Base-by-base conservation (phyloP, 2,888 invertebrate species). In the Octonoba sinensis region DNA sequence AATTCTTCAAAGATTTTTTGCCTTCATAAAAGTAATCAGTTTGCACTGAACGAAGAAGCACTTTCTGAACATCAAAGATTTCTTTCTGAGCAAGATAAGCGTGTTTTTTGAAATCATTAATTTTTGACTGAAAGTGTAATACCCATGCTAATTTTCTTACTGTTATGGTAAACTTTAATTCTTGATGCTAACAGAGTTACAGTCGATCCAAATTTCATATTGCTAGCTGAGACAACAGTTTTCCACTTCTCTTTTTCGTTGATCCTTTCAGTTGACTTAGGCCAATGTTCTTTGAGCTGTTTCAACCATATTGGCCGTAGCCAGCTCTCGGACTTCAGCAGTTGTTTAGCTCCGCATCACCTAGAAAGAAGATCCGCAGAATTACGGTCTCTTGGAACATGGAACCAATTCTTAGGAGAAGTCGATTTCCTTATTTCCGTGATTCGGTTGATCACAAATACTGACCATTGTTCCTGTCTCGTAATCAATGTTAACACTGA, bases 381-480 rank as follows among this genome's bases (percentile, higher is more conserved):
- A 46, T 65, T 65, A 13, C 20, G 46, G 11, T n/a, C 46, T 65
- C 65, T 22, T 11, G 65, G 20, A 46, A 65, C 46, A 44, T 65
- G 65, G n/a, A 46, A 18, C 16, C 65, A 65, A 22, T 65, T 65
- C 46, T 65, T 18, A 18, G 65, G 65, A 36, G 36, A 8, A 2
- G 65, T 65, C n/a, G 46, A n/a, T 11, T 18, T 46, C n/a, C 47
- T 36, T 12, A 65, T n/a, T n/a, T n/a, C n/a, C n/a, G n/a, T n/a
- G n/a, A n/a, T n/a, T n/a, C n/a, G n/a, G n/a, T n/a, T n/a, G 47
- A 16, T 65, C 22, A 65, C 27, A n/a, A 65, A 65, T 36, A 46
- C 46, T 44, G 36, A 46, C 65, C 47, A 46, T n/a, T 65, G 65
- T 18, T 36, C 65, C n/a, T 36, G 46, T 44, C 65, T 46, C 36